Conservation (phyloP, 2,888 invertebrate genomes). For the Bombyx huttoni region DNA sequence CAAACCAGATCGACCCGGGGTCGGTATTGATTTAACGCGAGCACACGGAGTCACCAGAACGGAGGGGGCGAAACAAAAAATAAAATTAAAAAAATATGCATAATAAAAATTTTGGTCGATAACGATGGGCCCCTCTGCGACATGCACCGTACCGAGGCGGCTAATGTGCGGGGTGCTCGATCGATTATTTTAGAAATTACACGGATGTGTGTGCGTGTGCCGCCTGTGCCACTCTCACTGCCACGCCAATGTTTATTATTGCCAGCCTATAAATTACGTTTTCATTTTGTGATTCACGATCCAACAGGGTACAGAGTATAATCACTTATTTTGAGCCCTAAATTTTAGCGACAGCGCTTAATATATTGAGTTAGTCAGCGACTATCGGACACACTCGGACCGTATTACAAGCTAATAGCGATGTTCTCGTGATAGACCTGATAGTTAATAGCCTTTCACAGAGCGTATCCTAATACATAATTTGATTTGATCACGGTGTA, state of each 20-base stretch:
- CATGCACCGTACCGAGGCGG: constrained; percentile 23
- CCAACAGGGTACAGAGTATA: neutral
- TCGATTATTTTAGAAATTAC: constrained; percentile 24
- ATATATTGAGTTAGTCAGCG: neutral
- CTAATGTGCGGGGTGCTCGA: constrained; percentile 36
- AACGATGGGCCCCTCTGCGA: constrained; percentile 40
- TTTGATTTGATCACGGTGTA: too few relatives aligned
- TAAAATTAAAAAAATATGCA: constrained; percentile 67
- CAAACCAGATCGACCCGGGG: constrained; percentile 13
- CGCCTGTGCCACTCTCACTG: neutral
- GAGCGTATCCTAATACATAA: too few relatives aligned
- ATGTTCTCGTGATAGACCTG: too few relatives aligned
- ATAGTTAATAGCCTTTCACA: too few relatives aligned
- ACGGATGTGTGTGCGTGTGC: constrained; percentile 6
- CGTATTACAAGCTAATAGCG: too few relatives aligned
- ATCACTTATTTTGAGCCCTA: neutral
- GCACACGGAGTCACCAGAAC: constrained; percentile 16
- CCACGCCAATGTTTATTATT: constrained; percentile 1
- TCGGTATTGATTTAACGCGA: constrained; percentile 20
- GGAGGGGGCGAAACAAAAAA: constrained; percentile 42
- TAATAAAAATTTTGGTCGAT: constrained; percentile 63
- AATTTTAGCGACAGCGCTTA: neutral
- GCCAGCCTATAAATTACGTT: neutral
- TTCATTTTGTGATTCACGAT: constrained; percentile 1
- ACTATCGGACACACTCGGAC: neutral